Base-by-base conservation (phyloP, 1,140 invertebrate genomes). In the Pseudomyrmex dendroicus region DNA sequence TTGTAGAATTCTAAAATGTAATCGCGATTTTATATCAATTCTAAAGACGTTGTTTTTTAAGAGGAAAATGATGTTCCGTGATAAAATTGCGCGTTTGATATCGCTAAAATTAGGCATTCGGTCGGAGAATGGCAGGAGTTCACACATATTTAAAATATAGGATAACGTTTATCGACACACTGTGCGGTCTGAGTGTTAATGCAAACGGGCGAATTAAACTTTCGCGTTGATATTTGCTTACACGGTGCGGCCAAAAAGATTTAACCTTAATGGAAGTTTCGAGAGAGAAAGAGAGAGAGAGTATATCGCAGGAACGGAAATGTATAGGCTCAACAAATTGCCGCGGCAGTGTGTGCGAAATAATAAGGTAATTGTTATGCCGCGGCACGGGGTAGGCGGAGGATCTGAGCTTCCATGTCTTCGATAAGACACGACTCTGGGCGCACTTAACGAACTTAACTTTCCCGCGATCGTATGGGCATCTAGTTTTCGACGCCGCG, bases 351-450 rank as follows among this genome's bases (percentile, higher is more conserved):
- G 63, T 70, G 73, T 78, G 76, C 73, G 87, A 85, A 88, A 89
- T 92, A 92, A 92, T 92, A 88, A 89, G 92, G 92, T 91, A 92
- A 92, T 92, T 92, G 91, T 91, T 92, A 92, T 92, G 92, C 92
- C 73, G 76, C 70, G 84, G 86, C 92, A 92, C 92, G 92, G 35
- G 35, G 83, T 88, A 88, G 85, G 84, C 73, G 77, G 86, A 84
- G 91, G 91, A 92, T 92, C 91, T 87, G 88, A 90, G 89, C 83
- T 87, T 35, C 86, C 84, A 86, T 89, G 87, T 90, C 88, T 85
- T 86, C 86, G 92, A 92, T 92, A 92, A 92, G 92, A 92, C 92
- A 92, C 92, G 91, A 73, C 85, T 74, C 64, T 59, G 85, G 86
- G 84, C 89, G 85, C 89, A 92, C 90, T 91, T 91, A 91, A 91